Evolutionary conservation across 2,888 invertebrate species (phyloP).

Genomic region (Cheilosia variabilis): DNA sequence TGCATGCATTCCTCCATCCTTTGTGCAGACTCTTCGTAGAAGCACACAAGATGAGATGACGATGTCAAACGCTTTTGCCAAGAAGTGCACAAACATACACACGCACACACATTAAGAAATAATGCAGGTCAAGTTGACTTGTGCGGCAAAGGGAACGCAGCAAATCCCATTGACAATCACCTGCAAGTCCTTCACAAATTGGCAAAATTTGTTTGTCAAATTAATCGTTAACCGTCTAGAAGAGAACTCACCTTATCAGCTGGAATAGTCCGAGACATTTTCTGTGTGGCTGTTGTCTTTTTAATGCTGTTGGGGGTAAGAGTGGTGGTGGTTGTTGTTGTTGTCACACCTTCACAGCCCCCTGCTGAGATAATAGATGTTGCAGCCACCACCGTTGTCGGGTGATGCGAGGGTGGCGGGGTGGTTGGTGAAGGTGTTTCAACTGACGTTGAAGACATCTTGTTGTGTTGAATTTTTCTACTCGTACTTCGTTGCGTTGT

Average conservation of each 20-base stretch:
- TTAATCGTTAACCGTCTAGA: neutral
- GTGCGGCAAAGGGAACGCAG: neutral
- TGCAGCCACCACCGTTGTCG: conserved; percentile 75
- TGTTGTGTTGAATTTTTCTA: conserved; percentile 73
- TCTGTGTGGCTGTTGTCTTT: conserved; percentile 78
- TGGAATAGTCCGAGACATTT: conserved; percentile 92
- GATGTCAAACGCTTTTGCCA: conserved; percentile 49
- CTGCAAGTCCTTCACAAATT: conserved; percentile 41
- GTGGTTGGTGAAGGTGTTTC: conserved; percentile 79
- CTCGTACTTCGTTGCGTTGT: conserved; percentile 45
- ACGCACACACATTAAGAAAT: neutral
- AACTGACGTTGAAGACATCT: conserved; percentile 79
- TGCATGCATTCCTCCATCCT: conserved; percentile 22
- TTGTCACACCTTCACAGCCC: conserved; percentile 74
- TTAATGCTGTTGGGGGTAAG: conserved; percentile 72
- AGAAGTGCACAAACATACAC: conserved; percentile 46
- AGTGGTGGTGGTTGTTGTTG: conserved; percentile 70
- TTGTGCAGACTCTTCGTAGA: conserved; percentile 31
- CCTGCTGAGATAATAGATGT: conserved; percentile 68
- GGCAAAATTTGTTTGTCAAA: neutral
- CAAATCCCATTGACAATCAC: neutral
- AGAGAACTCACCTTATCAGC: conserved; percentile 89
- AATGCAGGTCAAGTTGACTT: conserved; percentile 71
- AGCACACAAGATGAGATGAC: conserved; percentile 25
- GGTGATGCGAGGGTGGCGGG: conserved; percentile 76